A percentile compares a stretch with the other conserved stretches of the same genome.
phyloP scores from a whole-genome alignment of 2,113 vertebrate species.

The Nicator chloris region DNA sequence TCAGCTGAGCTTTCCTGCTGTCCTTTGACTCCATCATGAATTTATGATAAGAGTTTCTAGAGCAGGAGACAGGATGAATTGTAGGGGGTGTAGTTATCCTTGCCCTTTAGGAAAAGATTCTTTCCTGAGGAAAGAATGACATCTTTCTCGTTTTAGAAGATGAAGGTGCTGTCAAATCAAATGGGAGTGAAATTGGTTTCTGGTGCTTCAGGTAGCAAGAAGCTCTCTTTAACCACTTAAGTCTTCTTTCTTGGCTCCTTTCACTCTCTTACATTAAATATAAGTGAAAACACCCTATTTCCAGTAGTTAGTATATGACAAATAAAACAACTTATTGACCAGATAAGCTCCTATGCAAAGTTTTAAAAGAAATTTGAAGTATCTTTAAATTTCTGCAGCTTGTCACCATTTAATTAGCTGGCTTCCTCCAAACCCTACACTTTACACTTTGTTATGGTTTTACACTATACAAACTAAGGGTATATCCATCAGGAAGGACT shows the following conservation, averaged over 20 bases:
- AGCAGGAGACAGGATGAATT: not conserved
- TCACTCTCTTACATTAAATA: not conserved
- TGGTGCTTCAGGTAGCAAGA: not conserved
- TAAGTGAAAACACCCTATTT: not conserved
- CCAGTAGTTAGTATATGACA: not conserved
- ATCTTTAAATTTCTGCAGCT: not conserved
- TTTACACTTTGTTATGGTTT: not conserved
- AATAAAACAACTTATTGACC: not conserved
- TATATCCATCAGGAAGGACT: not conserved
- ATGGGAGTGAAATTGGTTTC: not conserved
- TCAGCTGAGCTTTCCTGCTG: not conserved
- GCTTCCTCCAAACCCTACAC: not conserved
- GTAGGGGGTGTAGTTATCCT: not conserved
- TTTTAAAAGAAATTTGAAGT: not conserved
- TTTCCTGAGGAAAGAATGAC: not conserved
- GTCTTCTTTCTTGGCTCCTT: not conserved
- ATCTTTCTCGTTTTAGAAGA: not conserved
- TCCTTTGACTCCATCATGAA: accelerated
- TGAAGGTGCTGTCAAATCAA: not conserved
- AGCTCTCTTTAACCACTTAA: not conserved
- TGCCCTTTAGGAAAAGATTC: not conserved
- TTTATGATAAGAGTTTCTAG: not conserved
- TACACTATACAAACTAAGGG: accelerated
- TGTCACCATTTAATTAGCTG: not conserved
- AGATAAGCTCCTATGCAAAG: not conserved